Percentiles rank a stretch among this genome's conserved stretches.
These are phyloP conservation scores for Euclidia mi DNA, from an alignment of 2,888 invertebrate genomes.

Conservation along the genomic window DNA sequence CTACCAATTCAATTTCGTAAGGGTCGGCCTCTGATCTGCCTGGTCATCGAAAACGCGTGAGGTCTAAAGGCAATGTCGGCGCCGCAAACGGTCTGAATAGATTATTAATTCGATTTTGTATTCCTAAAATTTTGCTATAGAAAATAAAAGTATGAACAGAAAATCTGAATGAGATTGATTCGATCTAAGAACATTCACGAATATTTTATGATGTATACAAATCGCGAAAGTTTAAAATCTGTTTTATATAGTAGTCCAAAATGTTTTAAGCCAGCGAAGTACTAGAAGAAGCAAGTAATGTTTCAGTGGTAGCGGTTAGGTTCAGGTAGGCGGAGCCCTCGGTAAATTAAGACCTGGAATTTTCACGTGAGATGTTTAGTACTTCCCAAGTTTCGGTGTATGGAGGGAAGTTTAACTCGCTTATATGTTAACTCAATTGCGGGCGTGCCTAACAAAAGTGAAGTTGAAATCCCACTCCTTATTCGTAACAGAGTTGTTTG, in stretches of 20 bases:
- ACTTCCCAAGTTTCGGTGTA: conserved; percentile 22
- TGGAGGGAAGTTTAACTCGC: conserved; percentile 22
- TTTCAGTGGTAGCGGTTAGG: conserved; percentile 27
- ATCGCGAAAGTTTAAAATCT: no score
- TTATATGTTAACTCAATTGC: conserved; percentile 21
- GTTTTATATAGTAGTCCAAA: no score
- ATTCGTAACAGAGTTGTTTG: conserved; percentile 26
- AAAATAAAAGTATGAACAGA: conserved; percentile 38
- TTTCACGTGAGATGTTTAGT: conserved; percentile 30
- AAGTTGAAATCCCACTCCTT: conserved; percentile 18
- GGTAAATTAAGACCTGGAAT: conserved; percentile 36
- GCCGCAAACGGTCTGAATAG: conserved; percentile 45
- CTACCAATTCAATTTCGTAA: conserved; percentile 66
- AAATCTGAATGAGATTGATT: background rate
- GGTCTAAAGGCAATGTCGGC: conserved; percentile 44
- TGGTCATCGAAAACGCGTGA: conserved; percentile 60
- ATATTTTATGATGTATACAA: no score
- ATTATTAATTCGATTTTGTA: conserved; percentile 50
- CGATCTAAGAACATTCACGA: no score
- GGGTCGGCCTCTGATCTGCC: conserved; percentile 57
- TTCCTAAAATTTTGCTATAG: conserved; percentile 36
- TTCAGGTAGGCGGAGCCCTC: conserved; percentile 11
- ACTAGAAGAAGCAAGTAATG: conserved; percentile 15
- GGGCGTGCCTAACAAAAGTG: conserved; percentile 13
- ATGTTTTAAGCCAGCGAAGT: conserved; percentile 14